Conservation (phyloP, 2,113 vertebrate genomes). For the Calidris pygmaea region DNA sequence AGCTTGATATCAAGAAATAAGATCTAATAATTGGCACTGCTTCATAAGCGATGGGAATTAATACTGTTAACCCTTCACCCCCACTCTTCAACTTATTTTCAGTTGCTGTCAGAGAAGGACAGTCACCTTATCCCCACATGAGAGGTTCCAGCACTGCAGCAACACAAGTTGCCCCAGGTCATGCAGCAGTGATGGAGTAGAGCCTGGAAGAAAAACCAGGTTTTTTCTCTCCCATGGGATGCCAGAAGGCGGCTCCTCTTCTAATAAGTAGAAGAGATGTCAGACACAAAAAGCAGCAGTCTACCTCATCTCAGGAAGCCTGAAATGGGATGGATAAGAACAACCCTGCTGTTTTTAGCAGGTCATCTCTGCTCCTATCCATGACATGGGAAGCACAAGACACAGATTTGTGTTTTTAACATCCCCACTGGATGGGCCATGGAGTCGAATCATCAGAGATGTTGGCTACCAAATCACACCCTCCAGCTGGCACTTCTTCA, state of each 20-base stretch:
- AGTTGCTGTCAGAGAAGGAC: not conserved
- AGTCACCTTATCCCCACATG: not conserved
- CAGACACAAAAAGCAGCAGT: not conserved
- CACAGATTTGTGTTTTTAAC: not conserved
- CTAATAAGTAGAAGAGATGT: not conserved
- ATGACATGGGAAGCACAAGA: rapidly evolving
- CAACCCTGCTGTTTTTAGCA: not conserved
- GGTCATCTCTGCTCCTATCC: not conserved
- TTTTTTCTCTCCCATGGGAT: not conserved
- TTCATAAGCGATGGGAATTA: slow-evolving; percentile 5
- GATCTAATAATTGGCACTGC: slow-evolving; percentile 36
- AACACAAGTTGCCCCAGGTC: not conserved
- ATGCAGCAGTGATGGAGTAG: not conserved
- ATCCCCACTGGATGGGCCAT: too few relatives aligned
- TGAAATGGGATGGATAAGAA: not conserved
- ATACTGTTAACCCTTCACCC: not conserved
- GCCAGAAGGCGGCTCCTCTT: not conserved
- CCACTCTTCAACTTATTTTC: not conserved
- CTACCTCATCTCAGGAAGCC: not conserved
- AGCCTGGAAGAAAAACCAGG: not conserved
- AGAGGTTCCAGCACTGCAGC: not conserved
- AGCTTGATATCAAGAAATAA: slow-evolving; percentile 30
- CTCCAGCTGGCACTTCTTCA: not conserved
- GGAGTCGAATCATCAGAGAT: not conserved
- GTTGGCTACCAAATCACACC: not conserved